These are phyloP conservation scores for Macrosoma leucophasiata DNA, from an alignment of 2,888 invertebrate species.

Conservation along the genomic window DNA sequence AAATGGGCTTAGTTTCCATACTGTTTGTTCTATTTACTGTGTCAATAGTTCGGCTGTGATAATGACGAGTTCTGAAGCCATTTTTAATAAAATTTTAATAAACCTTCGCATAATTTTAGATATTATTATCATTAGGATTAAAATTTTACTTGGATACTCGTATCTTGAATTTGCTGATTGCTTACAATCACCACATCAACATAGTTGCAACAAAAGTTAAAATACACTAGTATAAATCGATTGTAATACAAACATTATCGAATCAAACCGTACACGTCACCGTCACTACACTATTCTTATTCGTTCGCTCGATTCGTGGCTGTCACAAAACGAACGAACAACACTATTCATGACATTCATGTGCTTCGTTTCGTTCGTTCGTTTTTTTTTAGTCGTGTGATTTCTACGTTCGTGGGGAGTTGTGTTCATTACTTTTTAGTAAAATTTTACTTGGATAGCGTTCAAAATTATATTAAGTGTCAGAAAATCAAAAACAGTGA, in stretches of 20 bases:
- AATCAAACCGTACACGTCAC: neutral
- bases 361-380: neutral
- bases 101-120: too few species aligned
- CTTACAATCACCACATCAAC: neutral
- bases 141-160: too few species aligned
- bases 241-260: neutral
- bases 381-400: constrained; percentile 28
- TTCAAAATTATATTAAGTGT: constrained; percentile 13
- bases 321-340: neutral
- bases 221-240: neutral
- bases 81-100: too few species aligned
- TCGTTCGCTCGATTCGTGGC: neutral
- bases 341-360: constrained; percentile 8
- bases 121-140: too few species aligned
- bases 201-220: neutral
- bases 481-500: constrained; percentile 12
- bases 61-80: too few species aligned
- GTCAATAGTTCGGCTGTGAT: too few species aligned
- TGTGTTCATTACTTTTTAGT: constrained; percentile 18
- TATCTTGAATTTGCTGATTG: neutral
- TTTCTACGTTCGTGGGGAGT: constrained; percentile 23
- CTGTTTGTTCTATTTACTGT: too few species aligned
- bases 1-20: too few species aligned
- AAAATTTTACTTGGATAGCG: constrained; percentile 22
- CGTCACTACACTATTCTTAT: neutral